Evolutionary conservation across 2,888 invertebrate species (phyloP), one percentile per base, ranked within the genome.

Genomic region (Coelinius sp.): DNA sequence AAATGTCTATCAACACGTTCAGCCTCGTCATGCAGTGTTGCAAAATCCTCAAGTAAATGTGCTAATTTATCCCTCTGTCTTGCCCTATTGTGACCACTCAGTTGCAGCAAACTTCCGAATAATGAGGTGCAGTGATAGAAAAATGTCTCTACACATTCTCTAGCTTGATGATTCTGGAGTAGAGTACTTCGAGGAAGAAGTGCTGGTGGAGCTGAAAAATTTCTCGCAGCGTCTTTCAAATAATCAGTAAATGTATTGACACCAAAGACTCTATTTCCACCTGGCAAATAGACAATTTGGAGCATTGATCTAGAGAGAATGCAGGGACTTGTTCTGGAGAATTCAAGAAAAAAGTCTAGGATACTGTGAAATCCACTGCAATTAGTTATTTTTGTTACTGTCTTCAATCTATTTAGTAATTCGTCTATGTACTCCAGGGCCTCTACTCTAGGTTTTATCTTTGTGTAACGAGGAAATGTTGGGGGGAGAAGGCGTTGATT

Each of bases 401-500:
- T 92, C 83, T 94, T 93, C 65, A 97, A 90, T 74, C 96, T 91
- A 46, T 92, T 91, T n/a, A 97, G 91, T 80, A 98, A 91, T 83
- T 94, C 94, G 81, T 95, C 94, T 83, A 96, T 92, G 86, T 95
- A 95, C 77, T 91, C 90, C 74, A 97, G 87, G 38, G 97, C 95
- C 84, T 95, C 95, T 65, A 90, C 88, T 77, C 93, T 90, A 56
- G 93, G 93, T 80, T 95, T 95, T 82, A 98, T 97, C 88, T 96
- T 94, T 0, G 97, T 97, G 88, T 97, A 98, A 20, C 99, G 92
- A 0, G 99, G 99, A 90, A 99, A 99, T 17, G 99, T 98, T 0
- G 99, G 98, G n/a, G 99, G 99, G 69, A 99, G 90, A 64, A 98
- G 90, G 52, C 97, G 92, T 88, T 98, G 98, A 89, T 99, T 99